Evolutionary conservation across 2,888 invertebrate genomes (phyloP).

Genomic region (Exephanes ischioxanthus): DNA sequence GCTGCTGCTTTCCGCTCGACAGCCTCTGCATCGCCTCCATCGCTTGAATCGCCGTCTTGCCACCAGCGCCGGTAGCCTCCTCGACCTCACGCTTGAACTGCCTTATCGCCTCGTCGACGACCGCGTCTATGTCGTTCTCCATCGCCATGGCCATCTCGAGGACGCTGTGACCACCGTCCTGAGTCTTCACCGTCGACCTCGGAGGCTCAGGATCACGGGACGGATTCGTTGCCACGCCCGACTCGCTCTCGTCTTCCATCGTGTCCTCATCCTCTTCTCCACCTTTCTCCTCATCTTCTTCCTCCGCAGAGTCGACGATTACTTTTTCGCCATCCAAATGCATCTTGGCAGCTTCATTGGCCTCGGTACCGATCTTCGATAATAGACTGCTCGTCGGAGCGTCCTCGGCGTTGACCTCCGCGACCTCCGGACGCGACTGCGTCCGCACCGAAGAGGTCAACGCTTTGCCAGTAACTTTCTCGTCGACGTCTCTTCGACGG

Average conservation of each 20-base stretch:
- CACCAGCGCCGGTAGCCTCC: conserved; percentile 69
- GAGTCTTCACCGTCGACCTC: conserved; percentile 81
- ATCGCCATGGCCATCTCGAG: conserved; percentile 80
- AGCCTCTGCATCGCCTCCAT: conserved; percentile 71
- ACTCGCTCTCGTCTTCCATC: conserved; percentile 12
- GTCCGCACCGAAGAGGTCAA: conserved; percentile 77
- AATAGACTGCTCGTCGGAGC: conserved; percentile 19
- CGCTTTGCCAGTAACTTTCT: conserved; percentile 47
- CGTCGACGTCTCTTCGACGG: conserved; percentile 34
- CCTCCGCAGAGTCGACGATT: conserved; percentile 36
- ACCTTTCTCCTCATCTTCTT: conserved; percentile 41
- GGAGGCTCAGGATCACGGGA: conserved; percentile 29
- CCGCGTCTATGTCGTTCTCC: conserved; percentile 80
- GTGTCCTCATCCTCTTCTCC: conserved; percentile 38
- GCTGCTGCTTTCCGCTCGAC: conserved; percentile 59
- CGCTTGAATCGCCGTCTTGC: conserved; percentile 56
- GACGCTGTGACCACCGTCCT: conserved; percentile 79
- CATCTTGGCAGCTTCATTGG: conserved; percentile 53
- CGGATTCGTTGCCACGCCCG: background rate
- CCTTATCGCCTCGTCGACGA: conserved; percentile 79
- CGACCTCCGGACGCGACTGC: conserved; percentile 72
- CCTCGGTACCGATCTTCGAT: conserved; percentile 66
- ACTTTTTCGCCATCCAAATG: conserved; percentile 70
- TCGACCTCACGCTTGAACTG: conserved; percentile 79
- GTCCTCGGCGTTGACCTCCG: conserved; percentile 31